phyloP scores from a whole-genome alignment of 2,888 invertebrate species.

The Spodoptera exigua region DNA sequence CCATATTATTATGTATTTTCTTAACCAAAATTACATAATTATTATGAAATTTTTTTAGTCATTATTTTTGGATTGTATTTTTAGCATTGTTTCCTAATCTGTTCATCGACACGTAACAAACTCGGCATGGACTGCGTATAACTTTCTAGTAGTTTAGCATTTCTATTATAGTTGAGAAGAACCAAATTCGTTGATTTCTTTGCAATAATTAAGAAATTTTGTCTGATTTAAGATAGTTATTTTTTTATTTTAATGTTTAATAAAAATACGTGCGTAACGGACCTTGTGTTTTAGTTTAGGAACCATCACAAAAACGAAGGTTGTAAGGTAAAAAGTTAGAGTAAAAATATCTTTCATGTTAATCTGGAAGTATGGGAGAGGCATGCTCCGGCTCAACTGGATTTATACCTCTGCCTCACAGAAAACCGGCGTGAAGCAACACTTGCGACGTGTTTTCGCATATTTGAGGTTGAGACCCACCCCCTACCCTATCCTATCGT shows the following conservation, averaged over 20 bases:
- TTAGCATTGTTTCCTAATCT: not conserved
- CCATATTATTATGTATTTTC: slow-evolving; percentile 32
- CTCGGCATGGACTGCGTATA: slow-evolving; percentile 27
- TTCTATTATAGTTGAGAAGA: slow-evolving; percentile 22
- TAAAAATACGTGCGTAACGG: slow-evolving; percentile 60
- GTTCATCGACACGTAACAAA: slow-evolving; percentile 16
- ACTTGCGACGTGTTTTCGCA: too few relatives aligned
- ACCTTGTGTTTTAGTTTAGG: slow-evolving; percentile 10
- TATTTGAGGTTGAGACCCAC: too few relatives aligned
- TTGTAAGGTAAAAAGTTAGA: too few relatives aligned
- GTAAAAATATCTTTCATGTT: too few relatives aligned
- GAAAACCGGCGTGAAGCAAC: too few relatives aligned
- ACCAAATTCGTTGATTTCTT: slow-evolving; percentile 30
- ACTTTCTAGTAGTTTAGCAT: slow-evolving; percentile 12
- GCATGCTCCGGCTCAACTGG: too few relatives aligned
- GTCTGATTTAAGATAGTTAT: slow-evolving; percentile 63
- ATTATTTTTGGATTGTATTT: too few relatives aligned
- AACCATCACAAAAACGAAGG: not conserved
- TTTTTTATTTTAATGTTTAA: slow-evolving; percentile 65
- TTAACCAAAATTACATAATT: slow-evolving; percentile 14
- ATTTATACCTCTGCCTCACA: too few relatives aligned
- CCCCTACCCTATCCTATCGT: too few relatives aligned
- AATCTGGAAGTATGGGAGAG: too few relatives aligned
- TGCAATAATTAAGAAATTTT: slow-evolving; percentile 36
- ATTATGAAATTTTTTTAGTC: slow-evolving; percentile 5